These are phyloP conservation scores for Mionectes macconnelli DNA, from an alignment of 2,113 vertebrate species.

Conservation along the genomic window DNA sequence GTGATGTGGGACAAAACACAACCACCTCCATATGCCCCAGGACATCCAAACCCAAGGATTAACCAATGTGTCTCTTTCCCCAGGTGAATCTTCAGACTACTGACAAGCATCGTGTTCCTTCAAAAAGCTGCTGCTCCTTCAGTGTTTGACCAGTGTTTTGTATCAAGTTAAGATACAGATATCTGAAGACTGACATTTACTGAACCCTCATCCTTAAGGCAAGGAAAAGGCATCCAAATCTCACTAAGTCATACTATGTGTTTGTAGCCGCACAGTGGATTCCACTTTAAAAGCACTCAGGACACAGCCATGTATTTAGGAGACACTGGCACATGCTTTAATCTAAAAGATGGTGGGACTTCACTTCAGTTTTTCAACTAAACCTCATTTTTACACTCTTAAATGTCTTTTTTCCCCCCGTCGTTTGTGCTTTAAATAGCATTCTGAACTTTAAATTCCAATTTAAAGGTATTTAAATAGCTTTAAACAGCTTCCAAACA, in stretches of 20 bases:
- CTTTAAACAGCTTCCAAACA: background rate
- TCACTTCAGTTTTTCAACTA: background rate
- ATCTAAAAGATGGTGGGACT: background rate
- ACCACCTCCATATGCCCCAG: background rate
- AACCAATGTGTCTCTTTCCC: background rate
- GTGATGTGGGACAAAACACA: background rate
- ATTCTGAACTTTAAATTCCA: background rate
- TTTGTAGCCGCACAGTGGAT: background rate
- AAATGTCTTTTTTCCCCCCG: accelerated
- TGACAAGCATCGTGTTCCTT: background rate
- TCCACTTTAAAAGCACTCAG: background rate
- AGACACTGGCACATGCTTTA: background rate
- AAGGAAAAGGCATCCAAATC: background rate
- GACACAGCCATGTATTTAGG: background rate
- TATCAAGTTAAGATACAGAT: background rate
- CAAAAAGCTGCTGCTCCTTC: background rate
- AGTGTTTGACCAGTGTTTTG: background rate
- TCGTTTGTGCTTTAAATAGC: background rate
- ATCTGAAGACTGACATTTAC: background rate
- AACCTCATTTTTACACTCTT: background rate
- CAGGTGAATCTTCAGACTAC: background rate
- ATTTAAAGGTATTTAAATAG: too few species aligned
- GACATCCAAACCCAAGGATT: background rate
- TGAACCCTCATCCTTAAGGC: background rate
- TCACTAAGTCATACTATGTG: background rate